Percentiles rank a stretch among this genome's conserved stretches.
Conservation (phyloP, 2,113 vertebrate genomes). For the Elaphurus davidianus region DNA sequence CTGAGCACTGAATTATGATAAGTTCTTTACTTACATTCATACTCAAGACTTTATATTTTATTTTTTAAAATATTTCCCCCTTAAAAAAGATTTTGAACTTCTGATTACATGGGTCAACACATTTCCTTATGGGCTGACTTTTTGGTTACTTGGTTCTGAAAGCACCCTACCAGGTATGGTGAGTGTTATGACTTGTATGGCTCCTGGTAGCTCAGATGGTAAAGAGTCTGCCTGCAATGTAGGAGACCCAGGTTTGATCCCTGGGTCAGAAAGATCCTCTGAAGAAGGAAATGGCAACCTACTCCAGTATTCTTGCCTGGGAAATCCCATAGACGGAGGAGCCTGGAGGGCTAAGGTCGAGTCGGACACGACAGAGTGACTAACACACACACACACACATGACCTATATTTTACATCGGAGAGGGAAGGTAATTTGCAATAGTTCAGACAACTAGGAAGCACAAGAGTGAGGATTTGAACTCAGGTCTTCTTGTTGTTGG, state of each 20-base stretch:
- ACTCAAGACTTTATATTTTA: neutral
- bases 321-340: neutral
- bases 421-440: neutral
- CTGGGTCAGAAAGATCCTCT: neutral
- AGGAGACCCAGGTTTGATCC: neutral
- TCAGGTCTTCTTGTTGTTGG: neutral
- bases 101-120: neutral
- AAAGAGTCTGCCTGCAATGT: neutral
- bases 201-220: fast-evolving
- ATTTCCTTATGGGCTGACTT: neutral
- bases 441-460: neutral
- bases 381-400: neutral
- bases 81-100: neutral
- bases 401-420: neutral
- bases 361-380: neutral
- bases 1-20: neutral
- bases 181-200: neutral
- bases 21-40: neutral
- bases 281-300: neutral
- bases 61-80: neutral
- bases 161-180: neutral
- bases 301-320: neutral
- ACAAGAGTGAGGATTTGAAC: neutral
- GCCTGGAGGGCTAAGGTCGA: neutral
- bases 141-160: neutral